Conservation (phyloP, 2,888 invertebrate species). For the Calliscelio sp. region DNA sequence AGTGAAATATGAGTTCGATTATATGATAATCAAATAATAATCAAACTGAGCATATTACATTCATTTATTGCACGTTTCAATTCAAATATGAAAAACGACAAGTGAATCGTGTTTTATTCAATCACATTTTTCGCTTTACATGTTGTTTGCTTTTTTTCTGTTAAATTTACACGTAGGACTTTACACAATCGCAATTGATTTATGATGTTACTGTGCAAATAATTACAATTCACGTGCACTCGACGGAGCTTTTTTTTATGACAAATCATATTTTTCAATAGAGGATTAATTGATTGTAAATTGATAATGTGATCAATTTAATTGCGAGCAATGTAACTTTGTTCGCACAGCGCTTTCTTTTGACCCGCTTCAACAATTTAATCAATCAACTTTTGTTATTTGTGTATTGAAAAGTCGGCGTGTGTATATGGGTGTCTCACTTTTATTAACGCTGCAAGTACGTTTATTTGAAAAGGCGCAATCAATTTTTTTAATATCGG, state of each 20-base stretch:
- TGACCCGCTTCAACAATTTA: slow-evolving; percentile 40
- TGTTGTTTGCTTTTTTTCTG: background rate
- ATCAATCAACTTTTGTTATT: slow-evolving; percentile 57
- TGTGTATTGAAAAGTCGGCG: slow-evolving; percentile 45
- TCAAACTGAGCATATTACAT: no score
- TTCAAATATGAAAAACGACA: background rate
- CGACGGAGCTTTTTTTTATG: slow-evolving; percentile 34
- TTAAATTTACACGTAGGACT: background rate
- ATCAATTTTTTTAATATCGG: slow-evolving; percentile 53
- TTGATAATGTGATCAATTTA: slow-evolving; percentile 52
- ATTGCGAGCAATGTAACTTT: slow-evolving; percentile 45
- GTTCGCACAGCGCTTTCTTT: slow-evolving; percentile 35
- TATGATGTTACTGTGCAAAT: slow-evolving; percentile 37
- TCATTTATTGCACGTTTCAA: background rate
- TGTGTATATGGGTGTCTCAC: slow-evolving; percentile 25
- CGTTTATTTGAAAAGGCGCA: slow-evolving; percentile 47
- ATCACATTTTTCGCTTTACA: background rate
- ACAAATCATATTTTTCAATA: slow-evolving; percentile 49
- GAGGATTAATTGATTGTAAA: slow-evolving; percentile 48
- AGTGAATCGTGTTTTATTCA: background rate
- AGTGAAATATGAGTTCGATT: no score
- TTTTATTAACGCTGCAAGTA: slow-evolving; percentile 52
- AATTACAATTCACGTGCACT: slow-evolving; percentile 45
- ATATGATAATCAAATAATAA: no score
- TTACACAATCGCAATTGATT: slow-evolving; percentile 16